Evolutionary conservation across 1,140 invertebrate genomes (phyloP), one percentile per base, ranked within the genome.

Genomic region (Drosophila azteca): DNA sequence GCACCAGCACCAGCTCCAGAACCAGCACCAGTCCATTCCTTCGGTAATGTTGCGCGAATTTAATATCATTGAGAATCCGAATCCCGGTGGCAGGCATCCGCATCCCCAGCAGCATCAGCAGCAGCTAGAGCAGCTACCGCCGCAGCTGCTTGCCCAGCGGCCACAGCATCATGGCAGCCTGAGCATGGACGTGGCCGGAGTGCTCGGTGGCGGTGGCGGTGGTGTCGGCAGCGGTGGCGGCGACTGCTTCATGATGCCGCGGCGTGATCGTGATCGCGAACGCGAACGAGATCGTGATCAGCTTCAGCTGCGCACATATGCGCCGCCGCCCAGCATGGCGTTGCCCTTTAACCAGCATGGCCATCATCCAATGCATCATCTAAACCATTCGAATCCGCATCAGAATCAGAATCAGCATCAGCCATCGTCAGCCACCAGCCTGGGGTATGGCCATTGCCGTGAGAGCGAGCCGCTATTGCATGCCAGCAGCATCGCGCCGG

Each of bases 401-500:
- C 35, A 49, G 31, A 68, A n/a, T 62, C 63, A 68, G 44, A 53
- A 45, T 31, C 76, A 77, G 52, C 62, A 68, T 66, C 73, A 64
- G 72, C 65, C 90, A 75, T 81, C 81, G 64, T 84, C 73, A 39
- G 35, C 35, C 51, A 66, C 73, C 74, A 88, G 78, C 62, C 78
- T 79, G 57, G 89, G 91, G 81, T 89, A 87, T 73, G 92, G 92
- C 53, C 92, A 93, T 50, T 93, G 93, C 54, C 93, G 93, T 55
- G 95, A 96, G 91, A 94, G 93, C 81, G 95, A 95, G 90, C 95
- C 95, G 17, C 90, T 95, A 29, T 92, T 95, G 61, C 95, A 95
- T 49, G 79, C 92, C 31, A 92, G 93, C 29, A 92, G 93, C 46
- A 67, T 90, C 68, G 90, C 90, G 57, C 92, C 91, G 49, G 79